Evolutionary conservation across 2,888 invertebrate genomes (phyloP).

Genomic region (Rosalia funebris): DNA sequence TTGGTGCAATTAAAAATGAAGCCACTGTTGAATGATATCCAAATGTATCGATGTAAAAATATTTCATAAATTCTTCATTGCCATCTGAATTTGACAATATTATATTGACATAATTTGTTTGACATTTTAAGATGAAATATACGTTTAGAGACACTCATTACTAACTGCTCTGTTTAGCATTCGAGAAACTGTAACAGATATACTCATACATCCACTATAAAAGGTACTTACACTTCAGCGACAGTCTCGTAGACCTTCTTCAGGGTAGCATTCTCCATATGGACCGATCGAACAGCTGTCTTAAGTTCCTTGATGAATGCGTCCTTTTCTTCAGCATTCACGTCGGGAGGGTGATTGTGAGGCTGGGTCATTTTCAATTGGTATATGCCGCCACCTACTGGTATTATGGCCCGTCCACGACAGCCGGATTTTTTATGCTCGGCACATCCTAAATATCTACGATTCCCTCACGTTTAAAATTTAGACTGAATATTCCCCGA

Average conservation of each 20-base stretch:
- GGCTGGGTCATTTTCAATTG: conserved; percentile 53
- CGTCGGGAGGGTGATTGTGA: conserved; percentile 58
- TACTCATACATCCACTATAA: no score
- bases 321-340: conserved; percentile 54
- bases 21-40: no score
- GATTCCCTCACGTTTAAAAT: conserved; percentile 2
- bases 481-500: background rate
- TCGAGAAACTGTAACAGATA: no score
- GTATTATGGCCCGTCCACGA: conserved; percentile 55
- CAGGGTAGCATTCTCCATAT: conserved; percentile 46
- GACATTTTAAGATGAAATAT: background rate
- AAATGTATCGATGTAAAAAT: background rate
- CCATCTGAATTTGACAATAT: background rate
- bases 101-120: background rate
- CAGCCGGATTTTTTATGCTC: conserved; percentile 56
- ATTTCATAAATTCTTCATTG: background rate
- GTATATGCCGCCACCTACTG: conserved; percentile 49
- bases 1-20: no score
- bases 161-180: no score
- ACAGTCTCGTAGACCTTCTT: conserved; percentile 57
- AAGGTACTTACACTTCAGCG: conserved; percentile 55
- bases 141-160: no score
- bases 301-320: conserved; percentile 53
- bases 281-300: conserved; percentile 43
- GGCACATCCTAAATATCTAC: conserved; percentile 57